These are phyloP conservation scores for Glaucomys volans DNA, from an alignment of 2,113 vertebrate genomes.

Conservation along the genomic window DNA sequence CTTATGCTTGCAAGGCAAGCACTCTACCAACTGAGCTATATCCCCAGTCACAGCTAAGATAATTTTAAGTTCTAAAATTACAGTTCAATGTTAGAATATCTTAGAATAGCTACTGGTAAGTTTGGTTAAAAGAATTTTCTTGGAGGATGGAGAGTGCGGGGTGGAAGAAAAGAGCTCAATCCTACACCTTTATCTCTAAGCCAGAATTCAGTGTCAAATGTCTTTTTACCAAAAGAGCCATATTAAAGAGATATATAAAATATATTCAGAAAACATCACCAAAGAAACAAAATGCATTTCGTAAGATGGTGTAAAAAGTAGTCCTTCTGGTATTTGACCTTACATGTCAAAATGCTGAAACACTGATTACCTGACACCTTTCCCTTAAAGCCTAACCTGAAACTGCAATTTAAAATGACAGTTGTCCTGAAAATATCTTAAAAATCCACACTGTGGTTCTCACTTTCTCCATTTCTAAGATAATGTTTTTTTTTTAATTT, in stretches of 20 bases:
- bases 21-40: too few species aligned
- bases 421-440: constrained; percentile 67
- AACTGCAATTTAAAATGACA: constrained; percentile 66
- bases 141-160: background rate
- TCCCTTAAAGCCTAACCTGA: constrained; percentile 47
- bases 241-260: constrained; percentile 51
- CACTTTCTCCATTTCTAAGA: constrained; percentile 54
- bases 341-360: constrained; percentile 64
- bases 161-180: background rate
- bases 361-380: constrained; percentile 55
- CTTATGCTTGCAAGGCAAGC: too few species aligned
- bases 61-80: constrained; percentile 17
- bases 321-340: constrained; percentile 60
- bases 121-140: background rate
- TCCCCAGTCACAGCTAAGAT: too few species aligned
- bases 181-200: background rate
- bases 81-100: background rate
- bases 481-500: constrained; percentile 21
- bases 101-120: background rate
- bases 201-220: constrained; percentile 49
- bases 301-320: constrained; percentile 35
- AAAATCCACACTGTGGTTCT: constrained; percentile 46
- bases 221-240: constrained; percentile 28
- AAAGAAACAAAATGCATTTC: constrained; percentile 12
- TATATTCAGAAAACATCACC: background rate